Evolutionary conservation across 2,888 invertebrate genomes (phyloP), one percentile per base, ranked within the genome.

Genomic region (Euproctis similis): DNA sequence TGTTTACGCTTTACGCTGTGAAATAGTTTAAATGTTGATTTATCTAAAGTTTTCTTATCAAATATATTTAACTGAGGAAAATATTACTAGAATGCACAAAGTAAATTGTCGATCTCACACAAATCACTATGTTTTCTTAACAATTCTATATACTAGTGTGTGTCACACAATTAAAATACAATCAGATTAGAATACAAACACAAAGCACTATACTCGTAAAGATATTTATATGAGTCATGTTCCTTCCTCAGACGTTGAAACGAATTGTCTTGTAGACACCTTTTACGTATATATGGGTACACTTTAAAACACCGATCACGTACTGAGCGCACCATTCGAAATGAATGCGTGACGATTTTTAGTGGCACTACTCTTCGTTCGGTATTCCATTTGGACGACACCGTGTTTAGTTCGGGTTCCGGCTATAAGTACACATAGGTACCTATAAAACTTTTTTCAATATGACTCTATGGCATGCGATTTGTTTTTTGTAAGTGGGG

Each of bases 311-410:
- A 46, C 48, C 24, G 42, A 30, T 26, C 64, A 62, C 64, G 64
- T 60, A 22, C 28, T 21, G 24, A 32, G 31, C 46, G 42, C 6
- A 4, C 50, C 44, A 37, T 48, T 53, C 51, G 41, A 45, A 53
- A 44, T 45, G 45, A 48, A 45, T 48, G 50, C 55, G 57, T 62
- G 61, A 59, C 53, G 53, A 56, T 56, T 63, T 48, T n/a, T n/a
- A 48, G 45, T 50, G 47, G 47, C 41, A 14, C 27, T 44, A 18
- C 32, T 43, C 30, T 30, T 39, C 42, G 26, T n/a, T n/a, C n/a
- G 34, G 39, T 52, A 42, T 53, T 53, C 48, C 46, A 46, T 36
- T 34, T 38, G 42, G 25, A 30, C 12, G 31, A 29, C 46, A 45
- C 51, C 20, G 53, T 53, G 45, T 39, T 35, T 17, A 23, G 24